Base-by-base conservation (phyloP, 2,113 vertebrate genomes). In the Girardinichthys multiradiatus region DNA sequence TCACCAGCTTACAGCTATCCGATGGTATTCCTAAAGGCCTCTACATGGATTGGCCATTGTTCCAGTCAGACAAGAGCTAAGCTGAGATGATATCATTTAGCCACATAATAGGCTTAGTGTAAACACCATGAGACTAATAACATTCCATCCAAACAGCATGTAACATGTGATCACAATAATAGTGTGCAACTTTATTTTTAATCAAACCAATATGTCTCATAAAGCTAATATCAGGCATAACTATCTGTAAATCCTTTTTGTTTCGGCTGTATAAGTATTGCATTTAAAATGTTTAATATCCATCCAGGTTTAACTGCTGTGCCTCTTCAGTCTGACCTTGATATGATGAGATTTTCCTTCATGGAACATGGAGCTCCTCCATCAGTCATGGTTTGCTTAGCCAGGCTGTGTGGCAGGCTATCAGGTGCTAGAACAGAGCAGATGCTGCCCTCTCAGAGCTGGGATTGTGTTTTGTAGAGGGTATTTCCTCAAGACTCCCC, bases 261-360 rank as follows among this genome's bases (percentile, higher is more conserved):
- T 24, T 51, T 24, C 0, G 48, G 24, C 9, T 54, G 21, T 24
- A n/a, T n/a, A 54, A 21, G 24, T n/a, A 54, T 24, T n/a, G 48
- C 15, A 54, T n/a, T 0, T 54, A n/a, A 54, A 54, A 54, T 54
- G 21, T 24, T 54, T 24, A 54, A 24, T 54, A n/a, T 54, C 48
- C 48, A 54, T 24, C 8, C 48, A 54, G 24, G 48, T 17, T 54
- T 54, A 21, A 54, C 48, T 54, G 48, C 21, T 24, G 24, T n/a
- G 48, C 24, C 48, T 24, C 48, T 9, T 21, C 48, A n/a, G 19
- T 3, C 48, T 54, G 48, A 54, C 48, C 48, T 54, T 54, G 48
- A 54, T 54, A 54, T 54, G 21, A 54, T 54, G 48, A 54, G 48
- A 54, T n/a, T 54, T 54, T n/a, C 48, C 48, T 54, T 54, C 48